Evolutionary conservation across 2,888 invertebrate genomes (phyloP), one percentile per base, ranked within the genome.

Genomic region (Metacarcinus magister): DNA sequence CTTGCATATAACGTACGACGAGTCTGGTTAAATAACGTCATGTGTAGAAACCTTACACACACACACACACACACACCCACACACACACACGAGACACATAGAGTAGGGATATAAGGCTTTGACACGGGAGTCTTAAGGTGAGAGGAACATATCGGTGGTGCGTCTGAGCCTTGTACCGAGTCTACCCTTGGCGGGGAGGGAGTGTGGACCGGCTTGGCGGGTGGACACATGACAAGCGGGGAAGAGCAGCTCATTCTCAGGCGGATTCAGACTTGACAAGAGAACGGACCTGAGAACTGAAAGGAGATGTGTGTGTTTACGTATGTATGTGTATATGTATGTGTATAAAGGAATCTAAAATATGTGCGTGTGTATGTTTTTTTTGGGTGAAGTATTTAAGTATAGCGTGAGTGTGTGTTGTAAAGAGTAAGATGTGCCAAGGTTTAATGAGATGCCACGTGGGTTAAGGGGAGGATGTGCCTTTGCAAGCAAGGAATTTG

Each of bases 341-440:
- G 75, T 75, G 75, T 75, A 10, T 75, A 5, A 67, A n/a, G 67
- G 23, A 23, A 67, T 67, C 67, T 23, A 16, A 16, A 67, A 67
- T 23, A n/a, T n/a, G n/a, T n/a, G n/a, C n/a, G 67, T 67, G 67
- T 60, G n/a, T 67, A 5, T 67, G 19, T 67, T 67, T n/a, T 19
- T 67, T 67, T 67, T 16, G 5, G 67, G 19, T 67, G 82, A 13
- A 5, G 82, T 28, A 32, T 82, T 82, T 67, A 67, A 67, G 67
- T 23, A 5, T 23, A 67, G n/a, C 67, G 67, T 67, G 19, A 67
- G 67, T 32, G 7, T 32, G 82, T 82, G 82, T 82, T 82, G 0
- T 82, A 82, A 82, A 82, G 82, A 82, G 82, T 32, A 82, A 82
- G 82, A 82, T 82, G 82, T n/a, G 82, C 32, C 82, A 32, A 28